Base-by-base conservation (phyloP, 2,113 vertebrate genomes). In the Tinamus guttatus region DNA sequence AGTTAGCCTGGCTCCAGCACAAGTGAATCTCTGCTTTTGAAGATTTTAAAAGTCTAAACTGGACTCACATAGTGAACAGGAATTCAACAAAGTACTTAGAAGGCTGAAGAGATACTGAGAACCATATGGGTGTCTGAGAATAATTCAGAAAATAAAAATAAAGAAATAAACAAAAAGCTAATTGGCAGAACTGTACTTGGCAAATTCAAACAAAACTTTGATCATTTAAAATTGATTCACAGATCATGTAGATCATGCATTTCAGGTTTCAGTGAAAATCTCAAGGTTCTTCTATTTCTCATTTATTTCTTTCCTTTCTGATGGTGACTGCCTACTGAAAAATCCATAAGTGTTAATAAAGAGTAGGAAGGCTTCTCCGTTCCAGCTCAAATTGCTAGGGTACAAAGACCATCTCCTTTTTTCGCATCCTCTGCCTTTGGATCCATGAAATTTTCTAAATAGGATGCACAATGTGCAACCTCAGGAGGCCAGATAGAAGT, bases 381-480 rank as follows among this genome's bases (percentile, higher is more conserved):
- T 65, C 22, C 28, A 52, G 47, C 5, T 59, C 15, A 59, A 32
- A 56, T 22, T 9, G 13, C 7, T 20, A 13, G 14, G 9, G 59
- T 63, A 30, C 11, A 25, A 80, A 60, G 17, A 15, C 40, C 76
- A 15, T 30, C 27, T 52, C 75, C 5, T 0, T 22, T 0, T 59
- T 68, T 80, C 73, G 6, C 47, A 25, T 59, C 28, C 19, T 49
- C 43, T 87, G 19, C 11, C 34, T 47, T 25, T 28, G 22, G 3
- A 67, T 11, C 12, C 9, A 5, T 22, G 13, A 13, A n/a, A 4
- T 3, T 52, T 36, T 59, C 70, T 13, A n/a, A 8, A 8, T 54
- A 45, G 22, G 8, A 30, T 71, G 7, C 0, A 0, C 12, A 52
- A 16, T 16, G 20, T 13, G 58, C 25, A 36, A 12, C 2, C 76